Evolutionary conservation across 2,113 vertebrate species (phyloP), one percentile per base, ranked within the genome.

Genomic region (Edolisoma coerulescens): DNA sequence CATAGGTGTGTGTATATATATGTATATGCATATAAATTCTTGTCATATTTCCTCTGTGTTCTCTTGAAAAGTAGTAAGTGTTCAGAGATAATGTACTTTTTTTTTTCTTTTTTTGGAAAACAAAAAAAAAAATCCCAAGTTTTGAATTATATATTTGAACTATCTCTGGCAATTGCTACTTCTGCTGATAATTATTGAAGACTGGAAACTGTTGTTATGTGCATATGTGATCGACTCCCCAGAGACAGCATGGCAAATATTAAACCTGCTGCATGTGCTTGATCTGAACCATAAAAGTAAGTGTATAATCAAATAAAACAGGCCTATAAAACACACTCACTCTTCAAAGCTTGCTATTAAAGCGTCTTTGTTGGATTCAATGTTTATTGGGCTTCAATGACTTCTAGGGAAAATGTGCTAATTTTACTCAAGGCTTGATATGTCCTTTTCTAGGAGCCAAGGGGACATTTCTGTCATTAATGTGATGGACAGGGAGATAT

Each of bases 261-360:
- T 71, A 94, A 91, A 78, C 73, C 80, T 94, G 49, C 80, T 81
- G 56, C 65, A 68, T 71, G 56, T 84, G 52, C 87, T 94, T 95
- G 61, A 94, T 96, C 81, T 85, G 82, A 93, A 64, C 81, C 49
- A 92, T 87, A 95, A 94, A 97, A 97, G 56, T 57, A 92, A 91
- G 73, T 65, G 52, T 87, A 65, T 91, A 89, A 93, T 87, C 79
- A 90, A 88, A 95, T 80, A 74, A 89, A 93, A 70, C 32, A 60
- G 69, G 28, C 49, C 49, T 60, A 24, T 87, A 64, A 94, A 87
- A 49, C 18, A 1, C 56, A n/a, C 26, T 84, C 64, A 65, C 54
- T 75, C 84, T 86, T 91, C 89, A 95, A 95, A 91, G 27, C 33
- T 67, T 45, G 32, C 8, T 80, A 59, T 84, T 93, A 92, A 90